phyloP scores from a whole-genome alignment of 2,888 invertebrate species.

The Linnaemya vulpina region DNA sequence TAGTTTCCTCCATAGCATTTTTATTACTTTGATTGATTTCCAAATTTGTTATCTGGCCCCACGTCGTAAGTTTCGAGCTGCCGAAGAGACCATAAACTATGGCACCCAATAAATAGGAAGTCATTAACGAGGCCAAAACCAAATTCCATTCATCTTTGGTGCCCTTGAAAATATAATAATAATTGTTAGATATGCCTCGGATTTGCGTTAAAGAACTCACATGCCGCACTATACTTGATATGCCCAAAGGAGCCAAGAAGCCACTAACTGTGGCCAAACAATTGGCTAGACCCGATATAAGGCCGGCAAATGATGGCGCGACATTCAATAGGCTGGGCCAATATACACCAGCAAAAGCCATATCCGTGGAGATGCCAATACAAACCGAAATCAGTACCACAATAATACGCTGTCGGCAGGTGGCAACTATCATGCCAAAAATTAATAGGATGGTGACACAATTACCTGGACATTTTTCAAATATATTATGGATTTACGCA shows the following conservation, averaged over 20 bases:
- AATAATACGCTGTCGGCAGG: conserved; percentile 78
- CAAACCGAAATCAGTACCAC: conserved; percentile 80
- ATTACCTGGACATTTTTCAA: conserved; percentile 74
- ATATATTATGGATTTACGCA: background rate
- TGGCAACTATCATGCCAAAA: conserved; percentile 78
- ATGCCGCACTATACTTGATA: conserved; percentile 77
- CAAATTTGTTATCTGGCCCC: conserved; percentile 77
- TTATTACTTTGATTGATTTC: conserved; percentile 29
- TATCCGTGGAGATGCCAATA: conserved; percentile 80
- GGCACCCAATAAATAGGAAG: conserved; percentile 79
- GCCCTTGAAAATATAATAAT: conserved; percentile 76
- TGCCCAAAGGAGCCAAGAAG: conserved; percentile 81
- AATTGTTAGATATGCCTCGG: background rate
- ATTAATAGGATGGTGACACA: conserved; percentile 75
- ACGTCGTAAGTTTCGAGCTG: conserved; percentile 81
- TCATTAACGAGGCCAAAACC: conserved; percentile 81
- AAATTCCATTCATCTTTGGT: conserved; percentile 82
- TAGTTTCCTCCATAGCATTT: conserved; percentile 12
- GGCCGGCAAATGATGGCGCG: conserved; percentile 83
- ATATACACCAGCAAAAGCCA: conserved; percentile 83
- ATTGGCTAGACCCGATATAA: conserved; percentile 83
- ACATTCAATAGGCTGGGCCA: conserved; percentile 83
- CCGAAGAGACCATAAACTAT: conserved; percentile 82
- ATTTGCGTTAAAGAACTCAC: conserved; percentile 34
- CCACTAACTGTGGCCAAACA: conserved; percentile 82